These are phyloP conservation scores for Eulithis prunata DNA, from an alignment of 2,888 invertebrate genomes.

Conservation along the genomic window DNA sequence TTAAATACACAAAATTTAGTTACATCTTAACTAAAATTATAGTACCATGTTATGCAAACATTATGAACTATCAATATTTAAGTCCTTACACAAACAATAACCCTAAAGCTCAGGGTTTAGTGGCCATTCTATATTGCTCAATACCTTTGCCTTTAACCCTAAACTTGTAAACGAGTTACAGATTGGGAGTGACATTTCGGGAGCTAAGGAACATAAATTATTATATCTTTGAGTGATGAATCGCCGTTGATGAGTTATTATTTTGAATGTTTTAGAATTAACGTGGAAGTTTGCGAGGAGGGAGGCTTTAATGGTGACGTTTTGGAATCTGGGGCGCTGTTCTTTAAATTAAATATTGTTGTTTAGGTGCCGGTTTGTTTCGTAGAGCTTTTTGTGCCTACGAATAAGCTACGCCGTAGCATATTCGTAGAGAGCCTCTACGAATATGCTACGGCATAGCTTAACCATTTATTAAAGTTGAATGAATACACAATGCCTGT, in stretches of 20 bases:
- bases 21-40: background rate
- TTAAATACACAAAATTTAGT: background rate
- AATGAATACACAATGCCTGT: too few relatives aligned
- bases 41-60: background rate
- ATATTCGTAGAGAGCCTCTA: background rate
- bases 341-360: background rate
- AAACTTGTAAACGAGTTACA: constrained; percentile 47
- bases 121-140: constrained; percentile 21
- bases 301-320: constrained; percentile 10
- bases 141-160: constrained; percentile 23
- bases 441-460: too few relatives aligned
- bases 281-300: constrained; percentile 28
- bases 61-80: constrained; percentile 6
- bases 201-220: constrained; percentile 42
- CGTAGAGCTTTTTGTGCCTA: background rate
- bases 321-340: constrained; percentile 2
- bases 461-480: too few relatives aligned
- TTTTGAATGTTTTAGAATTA: constrained; percentile 42
- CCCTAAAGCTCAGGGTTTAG: background rate
- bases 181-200: constrained; percentile 44
- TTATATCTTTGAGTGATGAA: constrained; percentile 40
- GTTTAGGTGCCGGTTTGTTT: background rate
- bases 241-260: constrained; percentile 44
- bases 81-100: constrained; percentile 6
- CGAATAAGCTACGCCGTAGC: background rate